Evolutionary conservation across 2,888 invertebrate genomes (phyloP).

Genomic region (Drosophila vallismaia): DNA sequence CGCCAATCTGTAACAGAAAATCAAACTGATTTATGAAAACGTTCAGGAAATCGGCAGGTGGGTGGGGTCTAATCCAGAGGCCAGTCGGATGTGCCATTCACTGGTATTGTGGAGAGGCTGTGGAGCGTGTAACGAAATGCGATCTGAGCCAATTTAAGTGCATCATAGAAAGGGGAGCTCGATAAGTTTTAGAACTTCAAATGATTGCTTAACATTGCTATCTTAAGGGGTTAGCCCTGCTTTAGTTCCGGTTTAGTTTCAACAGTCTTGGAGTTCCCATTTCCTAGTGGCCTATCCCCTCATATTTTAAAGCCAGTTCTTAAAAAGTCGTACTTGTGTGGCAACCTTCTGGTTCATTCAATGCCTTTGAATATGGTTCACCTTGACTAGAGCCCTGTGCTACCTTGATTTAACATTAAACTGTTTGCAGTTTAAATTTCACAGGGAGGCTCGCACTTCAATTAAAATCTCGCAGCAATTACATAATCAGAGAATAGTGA

Average conservation of each 20-base stretch:
- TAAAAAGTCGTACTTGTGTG: conserved; percentile 17
- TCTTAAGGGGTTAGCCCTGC: neutral
- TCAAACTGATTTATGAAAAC: too few relatives aligned
- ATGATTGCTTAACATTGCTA: too few relatives aligned
- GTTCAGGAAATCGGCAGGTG: neutral
- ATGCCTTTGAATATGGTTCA: conserved; percentile 11
- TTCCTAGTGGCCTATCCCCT: neutral
- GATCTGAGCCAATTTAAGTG: conserved; percentile 18
- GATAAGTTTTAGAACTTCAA: neutral
- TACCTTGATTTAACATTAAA: neutral
- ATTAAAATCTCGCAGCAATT: neutral
- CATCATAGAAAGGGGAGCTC: conserved; percentile 13
- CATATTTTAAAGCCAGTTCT: conserved; percentile 11
- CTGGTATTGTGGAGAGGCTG: conserved; percentile 31
- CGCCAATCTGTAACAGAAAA: conserved; percentile 25
- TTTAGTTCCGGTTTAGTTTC: neutral
- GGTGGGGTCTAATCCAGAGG: neutral
- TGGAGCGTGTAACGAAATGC: conserved; percentile 37
- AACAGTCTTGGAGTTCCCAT: neutral
- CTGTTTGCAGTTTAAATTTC: neutral
- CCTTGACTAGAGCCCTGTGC: neutral
- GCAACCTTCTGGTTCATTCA: conserved; percentile 14
- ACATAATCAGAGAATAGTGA: neutral
- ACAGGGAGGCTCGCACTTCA: conserved; percentile 7
- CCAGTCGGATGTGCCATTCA: neutral